A percentile compares a stretch with the other conserved stretches of the same genome.
These are phyloP conservation scores for Yoshiicerus persimilis DNA, from an alignment of 1,140 invertebrate genomes.

Conservation along the genomic window DNA sequence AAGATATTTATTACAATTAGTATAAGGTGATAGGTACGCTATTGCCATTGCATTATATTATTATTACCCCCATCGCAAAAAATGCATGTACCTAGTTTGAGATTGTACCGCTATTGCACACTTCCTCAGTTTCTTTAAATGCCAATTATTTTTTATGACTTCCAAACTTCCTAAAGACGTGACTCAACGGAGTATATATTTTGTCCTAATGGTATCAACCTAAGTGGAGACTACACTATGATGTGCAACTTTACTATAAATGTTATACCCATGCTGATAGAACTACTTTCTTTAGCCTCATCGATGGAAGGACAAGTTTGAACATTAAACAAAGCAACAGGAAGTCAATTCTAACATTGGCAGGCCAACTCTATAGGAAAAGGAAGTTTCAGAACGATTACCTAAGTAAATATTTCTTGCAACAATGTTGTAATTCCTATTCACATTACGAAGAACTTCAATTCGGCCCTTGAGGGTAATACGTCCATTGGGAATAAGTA, in stretches of 20 bases:
- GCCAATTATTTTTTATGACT: not conserved
- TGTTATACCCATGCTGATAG: not conserved
- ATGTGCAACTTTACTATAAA: not conserved
- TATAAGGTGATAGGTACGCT: not conserved
- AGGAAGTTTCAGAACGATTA: not conserved
- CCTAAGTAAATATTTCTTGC: not conserved
- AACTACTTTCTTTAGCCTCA: not conserved
- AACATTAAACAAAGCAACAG: not conserved
- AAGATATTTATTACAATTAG: not conserved
- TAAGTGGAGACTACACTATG: no score
- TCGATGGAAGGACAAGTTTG: not conserved
- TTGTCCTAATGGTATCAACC: no score
- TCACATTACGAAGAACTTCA: not conserved
- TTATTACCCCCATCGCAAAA: no score
- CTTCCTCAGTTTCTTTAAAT: not conserved
- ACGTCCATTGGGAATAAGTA: not conserved
- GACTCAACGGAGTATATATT: not conserved
- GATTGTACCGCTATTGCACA: not conserved
- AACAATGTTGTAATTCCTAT: not conserved
- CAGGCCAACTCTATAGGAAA: not conserved
- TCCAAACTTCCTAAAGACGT: not conserved
- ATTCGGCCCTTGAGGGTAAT: not conserved
- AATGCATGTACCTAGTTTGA: not conserved
- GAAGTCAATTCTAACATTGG: not conserved
- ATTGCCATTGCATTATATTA: not conserved